These are phyloP conservation scores for Cyrtorhinus lividipennis DNA, from an alignment of 1,140 invertebrate genomes.

Conservation along the genomic window DNA sequence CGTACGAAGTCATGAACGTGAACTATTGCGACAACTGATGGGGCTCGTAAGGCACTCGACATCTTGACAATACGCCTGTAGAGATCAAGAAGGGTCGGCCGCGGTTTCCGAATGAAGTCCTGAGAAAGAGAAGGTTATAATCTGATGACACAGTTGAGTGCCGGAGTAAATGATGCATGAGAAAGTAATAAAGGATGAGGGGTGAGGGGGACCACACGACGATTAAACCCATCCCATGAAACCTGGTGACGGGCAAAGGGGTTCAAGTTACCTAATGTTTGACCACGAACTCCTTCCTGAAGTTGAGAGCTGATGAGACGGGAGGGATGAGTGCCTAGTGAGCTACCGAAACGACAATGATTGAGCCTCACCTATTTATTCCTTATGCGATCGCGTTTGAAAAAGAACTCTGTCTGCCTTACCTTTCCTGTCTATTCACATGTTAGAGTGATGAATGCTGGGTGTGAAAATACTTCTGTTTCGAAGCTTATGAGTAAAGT, in stretches of 20 bases:
- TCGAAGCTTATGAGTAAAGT: no score
- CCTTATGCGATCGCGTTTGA: neutral
- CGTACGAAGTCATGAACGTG: no score
- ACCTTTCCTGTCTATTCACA: neutral
- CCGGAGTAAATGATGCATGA: neutral
- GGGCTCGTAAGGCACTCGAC: no score
- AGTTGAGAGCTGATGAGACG: neutral
- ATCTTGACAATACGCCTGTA: no score
- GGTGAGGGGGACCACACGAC: no score
- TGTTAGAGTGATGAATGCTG: neutral
- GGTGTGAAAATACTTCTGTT: no score
- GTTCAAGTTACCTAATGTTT: neutral
- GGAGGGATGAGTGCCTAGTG: neutral
- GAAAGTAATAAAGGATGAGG: neutral
- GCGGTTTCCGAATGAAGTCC: neutral
- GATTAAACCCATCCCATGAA: neutral
- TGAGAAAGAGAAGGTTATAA: neutral
- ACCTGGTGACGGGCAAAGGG: neutral
- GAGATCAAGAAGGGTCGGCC: no score
- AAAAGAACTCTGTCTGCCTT: neutral
- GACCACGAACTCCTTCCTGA: neutral
- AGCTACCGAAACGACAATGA: no score
- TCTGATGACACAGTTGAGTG: neutral
- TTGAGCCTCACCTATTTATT: no score
- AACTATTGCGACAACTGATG: no score